phyloP scores from a whole-genome alignment of 2,888 invertebrate species.

The Lasioglossum figueresi region DNA sequence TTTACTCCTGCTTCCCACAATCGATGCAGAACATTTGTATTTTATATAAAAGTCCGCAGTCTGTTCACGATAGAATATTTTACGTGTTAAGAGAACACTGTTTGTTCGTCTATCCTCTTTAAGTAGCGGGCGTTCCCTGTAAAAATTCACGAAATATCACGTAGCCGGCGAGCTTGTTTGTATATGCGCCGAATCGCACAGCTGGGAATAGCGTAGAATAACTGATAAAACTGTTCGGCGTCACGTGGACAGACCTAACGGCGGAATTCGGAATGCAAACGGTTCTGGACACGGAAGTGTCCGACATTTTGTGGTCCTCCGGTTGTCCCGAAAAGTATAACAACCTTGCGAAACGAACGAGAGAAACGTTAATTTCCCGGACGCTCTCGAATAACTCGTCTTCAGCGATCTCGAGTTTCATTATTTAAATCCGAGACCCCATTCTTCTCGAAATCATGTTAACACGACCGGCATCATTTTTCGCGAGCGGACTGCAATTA shows the following conservation, averaged over 20 bases:
- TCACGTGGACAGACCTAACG: constrained; percentile 54
- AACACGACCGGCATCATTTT: constrained; percentile 18
- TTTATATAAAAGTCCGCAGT: no score
- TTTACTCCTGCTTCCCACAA: no score
- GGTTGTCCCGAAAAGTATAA: not conserved
- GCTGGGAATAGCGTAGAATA: constrained; percentile 75
- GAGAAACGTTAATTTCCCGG: not conserved
- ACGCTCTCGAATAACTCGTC: not conserved
- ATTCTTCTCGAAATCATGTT: not conserved
- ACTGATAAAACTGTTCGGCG: constrained; percentile 68
- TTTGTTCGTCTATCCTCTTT: not conserved
- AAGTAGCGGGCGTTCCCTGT: not conserved
- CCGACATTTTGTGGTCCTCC: not conserved
- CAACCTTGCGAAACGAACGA: not conserved
- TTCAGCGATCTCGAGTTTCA: not conserved
- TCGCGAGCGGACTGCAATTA: constrained; percentile 28
- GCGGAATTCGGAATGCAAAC: constrained; percentile 47
- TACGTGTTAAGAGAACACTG: not conserved
- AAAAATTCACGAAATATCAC: constrained; percentile 51
- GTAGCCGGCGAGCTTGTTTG: constrained; percentile 37
- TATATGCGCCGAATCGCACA: constrained; percentile 64
- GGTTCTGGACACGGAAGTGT: constrained; percentile 43
- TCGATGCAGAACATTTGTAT: no score
- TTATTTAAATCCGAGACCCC: constrained; percentile 19
- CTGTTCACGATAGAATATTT: no score